Conservation (phyloP, 2,888 invertebrate species). For the Clitarchus hookeri region DNA sequence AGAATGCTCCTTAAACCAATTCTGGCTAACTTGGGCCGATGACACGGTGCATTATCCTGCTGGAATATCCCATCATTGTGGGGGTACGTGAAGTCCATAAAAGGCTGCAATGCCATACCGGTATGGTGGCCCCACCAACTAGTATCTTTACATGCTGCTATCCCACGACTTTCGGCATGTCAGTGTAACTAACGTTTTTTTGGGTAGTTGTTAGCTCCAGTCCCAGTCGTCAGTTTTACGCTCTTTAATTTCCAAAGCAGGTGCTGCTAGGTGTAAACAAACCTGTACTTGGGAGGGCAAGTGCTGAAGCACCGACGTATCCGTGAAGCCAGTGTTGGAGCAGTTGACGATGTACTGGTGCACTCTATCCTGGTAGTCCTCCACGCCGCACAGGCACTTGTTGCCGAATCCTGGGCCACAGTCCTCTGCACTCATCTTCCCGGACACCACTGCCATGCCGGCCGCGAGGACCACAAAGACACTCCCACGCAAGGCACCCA, state of each 20-base stretch:
- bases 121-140: no score
- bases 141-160: no score
- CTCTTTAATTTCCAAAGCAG: neutral
- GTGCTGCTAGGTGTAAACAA: constrained; percentile 24
- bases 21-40: no score
- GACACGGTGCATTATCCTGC: no score
- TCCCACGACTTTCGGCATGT: no score
- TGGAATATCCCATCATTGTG: no score
- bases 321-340: constrained; percentile 64
- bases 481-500: neutral
- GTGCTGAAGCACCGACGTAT: constrained; percentile 62
- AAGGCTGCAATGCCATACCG: no score
- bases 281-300: constrained; percentile 68
- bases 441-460: neutral
- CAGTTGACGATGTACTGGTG: constrained; percentile 70
- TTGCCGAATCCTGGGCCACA: constrained; percentile 57
- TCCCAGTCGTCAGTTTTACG: neutral
- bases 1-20: no score
- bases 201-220: no score
- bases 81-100: no score
- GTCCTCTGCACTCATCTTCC: neutral
- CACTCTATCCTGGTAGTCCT: constrained; percentile 56
- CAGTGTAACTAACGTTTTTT: no score
- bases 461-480: neutral
- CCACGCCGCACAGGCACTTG: constrained; percentile 62